Evolutionary conservation across 2,888 invertebrate species (phyloP), one percentile per base, ranked within the genome.

Genomic region (Spisula solida): DNA sequence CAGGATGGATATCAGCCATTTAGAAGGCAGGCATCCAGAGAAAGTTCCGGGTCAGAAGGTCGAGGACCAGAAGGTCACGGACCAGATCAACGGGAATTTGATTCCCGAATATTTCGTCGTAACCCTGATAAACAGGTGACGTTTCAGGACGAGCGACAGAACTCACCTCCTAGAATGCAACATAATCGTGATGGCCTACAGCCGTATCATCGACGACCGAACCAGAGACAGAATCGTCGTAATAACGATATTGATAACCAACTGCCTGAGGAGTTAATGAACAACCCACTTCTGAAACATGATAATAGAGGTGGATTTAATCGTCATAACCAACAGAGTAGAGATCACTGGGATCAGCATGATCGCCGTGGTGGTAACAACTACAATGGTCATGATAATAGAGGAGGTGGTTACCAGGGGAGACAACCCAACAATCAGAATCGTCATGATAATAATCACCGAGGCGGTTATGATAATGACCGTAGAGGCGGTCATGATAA

Each of bases 71-170:
- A 91, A 12, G 41, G 41, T 41, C 41, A 8, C 2, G 91, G 87
- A 51, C 75, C 29, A 31, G 75, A 91, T 47, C 78, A 87, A 12
- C 87, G 83, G 70, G 92, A 92, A 60, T 92, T 81, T 60, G 91
- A 92, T 78, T 88, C 92, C 5, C 87, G 92, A 85, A 91, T 92
- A 81, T 92, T 92, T 92, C 92, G 92, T 85, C 81, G 92, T 85
- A 88, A 91, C 84, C 78, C 89, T 66, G 90, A 91, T 55, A 88
- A 87, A 56, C 87, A 88, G 79, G 90, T 90, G 81, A 87, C 85
- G n/a, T 88, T 91, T 82, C 89, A 90, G 70, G 88, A 90, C 82
- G 91, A 92, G 47, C 56, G 18, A 41, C 82, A 79, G 34, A 81
- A 20, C 70, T 86, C 91, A 31, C 88, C 89, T 20, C 89, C 87